Conservation (phyloP, 1,140 invertebrate species). For the Drosophila kohkoa region DNA sequence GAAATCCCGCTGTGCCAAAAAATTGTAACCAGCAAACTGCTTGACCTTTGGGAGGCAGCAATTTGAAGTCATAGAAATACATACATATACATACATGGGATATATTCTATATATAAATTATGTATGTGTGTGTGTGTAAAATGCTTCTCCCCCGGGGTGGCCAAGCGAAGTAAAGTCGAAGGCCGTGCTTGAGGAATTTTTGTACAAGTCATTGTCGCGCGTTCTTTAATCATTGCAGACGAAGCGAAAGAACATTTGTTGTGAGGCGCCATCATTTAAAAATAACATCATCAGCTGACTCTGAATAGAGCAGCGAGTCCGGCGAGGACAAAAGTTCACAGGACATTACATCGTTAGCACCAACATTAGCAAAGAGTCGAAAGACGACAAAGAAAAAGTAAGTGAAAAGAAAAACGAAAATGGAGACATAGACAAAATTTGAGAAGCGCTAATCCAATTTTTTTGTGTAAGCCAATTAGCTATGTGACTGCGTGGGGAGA, state of each 20-base stretch:
- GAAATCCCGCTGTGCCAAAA: slow-evolving; percentile 43
- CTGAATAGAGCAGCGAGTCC: background rate
- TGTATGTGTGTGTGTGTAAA: slow-evolving; percentile 3
- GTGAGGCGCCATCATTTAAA: slow-evolving; percentile 26
- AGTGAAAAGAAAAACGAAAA: slow-evolving; percentile 1
- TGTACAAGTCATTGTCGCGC: slow-evolving; percentile 38
- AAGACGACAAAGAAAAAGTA: background rate
- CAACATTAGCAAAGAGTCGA: slow-evolving; percentile 11
- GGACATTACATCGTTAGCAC: slow-evolving; percentile 22
- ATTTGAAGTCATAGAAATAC: slow-evolving; percentile 3
- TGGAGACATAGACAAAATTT: background rate
- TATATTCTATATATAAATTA: background rate
- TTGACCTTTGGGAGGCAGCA: slow-evolving; percentile 29
- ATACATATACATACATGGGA: slow-evolving; percentile 1
- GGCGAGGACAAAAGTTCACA: background rate
- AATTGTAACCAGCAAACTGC: slow-evolving; percentile 6
- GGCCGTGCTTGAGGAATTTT: slow-evolving; percentile 31
- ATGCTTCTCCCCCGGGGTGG: background rate
- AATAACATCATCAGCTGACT: slow-evolving; percentile 14
- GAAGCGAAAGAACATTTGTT: slow-evolving; percentile 18
- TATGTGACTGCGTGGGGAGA: slow-evolving; percentile 3
- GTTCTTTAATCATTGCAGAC: slow-evolving; percentile 30
- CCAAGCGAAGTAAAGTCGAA: slow-evolving; percentile 3
- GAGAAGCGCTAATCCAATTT: slow-evolving; percentile 35
- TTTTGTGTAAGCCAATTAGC: slow-evolving; percentile 40